Percentiles rank a stretch among this genome's conserved stretches.
phyloP scores from a whole-genome alignment of 1,140 invertebrate genomes.

The Campoletis sonorensis region DNA sequence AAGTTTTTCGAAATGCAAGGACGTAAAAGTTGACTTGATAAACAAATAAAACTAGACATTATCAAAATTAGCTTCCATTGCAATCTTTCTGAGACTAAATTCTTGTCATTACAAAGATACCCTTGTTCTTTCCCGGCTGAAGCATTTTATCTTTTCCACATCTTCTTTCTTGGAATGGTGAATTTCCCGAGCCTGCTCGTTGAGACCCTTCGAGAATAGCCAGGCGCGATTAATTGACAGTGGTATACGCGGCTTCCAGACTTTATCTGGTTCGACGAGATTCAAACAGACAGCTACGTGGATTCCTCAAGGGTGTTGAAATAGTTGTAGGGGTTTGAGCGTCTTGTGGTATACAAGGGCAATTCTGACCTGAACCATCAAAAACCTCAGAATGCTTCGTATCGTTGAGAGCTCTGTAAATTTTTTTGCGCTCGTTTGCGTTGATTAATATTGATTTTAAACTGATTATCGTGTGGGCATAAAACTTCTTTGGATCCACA shows the following conservation, averaged over 20 bases:
- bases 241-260: constrained; percentile 55
- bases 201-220: constrained; percentile 62
- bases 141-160: constrained; percentile 2
- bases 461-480: not conserved
- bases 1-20: not conserved
- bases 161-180: constrained; percentile 29
- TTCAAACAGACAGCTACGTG: constrained; percentile 61
- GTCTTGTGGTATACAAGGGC: not conserved
- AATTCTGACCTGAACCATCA: not conserved
- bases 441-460: no score
- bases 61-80: constrained; percentile 65
- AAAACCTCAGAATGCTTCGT: not conserved
- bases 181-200: constrained; percentile 19
- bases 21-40: no score
- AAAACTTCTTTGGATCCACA: not conserved
- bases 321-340: constrained; percentile 19
- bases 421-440: not conserved
- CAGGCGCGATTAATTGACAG: constrained; percentile 66
- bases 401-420: not conserved
- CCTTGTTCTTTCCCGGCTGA: constrained; percentile 40
- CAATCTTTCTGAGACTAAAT: constrained; percentile 49
- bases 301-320: constrained; percentile 60
- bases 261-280: constrained; percentile 55
- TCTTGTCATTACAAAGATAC: constrained; percentile 41
- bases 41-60: not conserved